Conservation (phyloP, 2,113 vertebrate species). For the Henicopernis longicauda region DNA sequence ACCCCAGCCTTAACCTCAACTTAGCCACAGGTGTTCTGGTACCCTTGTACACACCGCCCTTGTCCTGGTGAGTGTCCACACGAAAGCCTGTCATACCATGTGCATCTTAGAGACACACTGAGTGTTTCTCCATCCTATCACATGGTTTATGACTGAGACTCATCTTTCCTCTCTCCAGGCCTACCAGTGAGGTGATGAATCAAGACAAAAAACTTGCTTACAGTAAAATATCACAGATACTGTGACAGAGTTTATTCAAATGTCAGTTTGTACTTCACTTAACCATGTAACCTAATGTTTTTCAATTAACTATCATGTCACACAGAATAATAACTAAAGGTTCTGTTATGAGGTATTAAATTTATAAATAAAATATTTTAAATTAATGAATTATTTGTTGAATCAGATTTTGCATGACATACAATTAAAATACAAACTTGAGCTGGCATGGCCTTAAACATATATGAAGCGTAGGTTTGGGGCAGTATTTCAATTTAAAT, state of each 20-base stretch:
- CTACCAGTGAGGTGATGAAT: not conserved
- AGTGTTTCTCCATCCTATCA: not conserved
- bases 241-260: not conserved
- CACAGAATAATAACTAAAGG: too few relatives aligned
- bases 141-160: not conserved
- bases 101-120: not conserved
- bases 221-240: not conserved
- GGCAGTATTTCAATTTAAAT: not conserved
- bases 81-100: not conserved
- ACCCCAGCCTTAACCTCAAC: not conserved
- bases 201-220: not conserved
- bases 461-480: not conserved
- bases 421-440: not conserved
- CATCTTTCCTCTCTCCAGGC: not conserved
- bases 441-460: not conserved
- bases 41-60: not conserved
- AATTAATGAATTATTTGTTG: not conserved
- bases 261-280: not conserved
- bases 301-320: not conserved
- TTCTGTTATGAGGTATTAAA: not conserved
- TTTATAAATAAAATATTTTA: not conserved
- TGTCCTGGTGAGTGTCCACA: fast-evolving
- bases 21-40: not conserved
- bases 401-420: not conserved
- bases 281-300: not conserved